Conservation (phyloP, 2,113 vertebrate genomes). For the Phaethon lepturus region DNA sequence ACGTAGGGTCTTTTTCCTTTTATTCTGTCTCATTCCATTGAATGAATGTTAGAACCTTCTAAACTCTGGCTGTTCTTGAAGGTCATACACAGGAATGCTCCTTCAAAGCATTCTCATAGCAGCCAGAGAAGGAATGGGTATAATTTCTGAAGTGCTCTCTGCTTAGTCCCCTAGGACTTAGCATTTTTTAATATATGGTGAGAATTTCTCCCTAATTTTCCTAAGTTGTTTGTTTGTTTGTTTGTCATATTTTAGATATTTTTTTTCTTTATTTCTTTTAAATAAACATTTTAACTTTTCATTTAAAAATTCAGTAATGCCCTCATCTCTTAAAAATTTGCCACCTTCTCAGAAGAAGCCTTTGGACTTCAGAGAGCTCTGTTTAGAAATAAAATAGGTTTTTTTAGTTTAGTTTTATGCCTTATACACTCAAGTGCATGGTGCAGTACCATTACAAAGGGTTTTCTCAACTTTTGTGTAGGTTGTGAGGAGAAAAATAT, state of each 20-base stretch:
- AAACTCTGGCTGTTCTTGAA: background rate
- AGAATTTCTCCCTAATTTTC: background rate
- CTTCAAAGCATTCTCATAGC: background rate
- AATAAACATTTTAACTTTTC: background rate
- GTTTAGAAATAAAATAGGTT: background rate
- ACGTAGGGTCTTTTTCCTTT: background rate
- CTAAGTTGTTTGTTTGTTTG: accelerated
- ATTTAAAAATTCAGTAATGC: background rate
- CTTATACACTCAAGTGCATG: background rate
- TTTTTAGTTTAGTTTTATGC: background rate
- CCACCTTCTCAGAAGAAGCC: background rate
- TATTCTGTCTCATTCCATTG: background rate
- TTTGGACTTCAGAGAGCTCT: background rate
- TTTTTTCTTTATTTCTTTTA: background rate
- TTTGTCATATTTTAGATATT: background rate
- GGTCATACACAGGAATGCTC: background rate
- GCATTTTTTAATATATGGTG: background rate
- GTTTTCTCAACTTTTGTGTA: background rate
- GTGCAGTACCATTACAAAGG: background rate
- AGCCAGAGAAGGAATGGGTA: background rate
- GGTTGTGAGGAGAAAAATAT: background rate
- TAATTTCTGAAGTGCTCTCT: background rate
- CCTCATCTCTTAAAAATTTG: background rate
- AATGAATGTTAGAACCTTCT: background rate
- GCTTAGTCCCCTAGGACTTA: background rate